Conservation (phyloP, 2,797 vertebrate species). For the Poecile montanus region DNA sequence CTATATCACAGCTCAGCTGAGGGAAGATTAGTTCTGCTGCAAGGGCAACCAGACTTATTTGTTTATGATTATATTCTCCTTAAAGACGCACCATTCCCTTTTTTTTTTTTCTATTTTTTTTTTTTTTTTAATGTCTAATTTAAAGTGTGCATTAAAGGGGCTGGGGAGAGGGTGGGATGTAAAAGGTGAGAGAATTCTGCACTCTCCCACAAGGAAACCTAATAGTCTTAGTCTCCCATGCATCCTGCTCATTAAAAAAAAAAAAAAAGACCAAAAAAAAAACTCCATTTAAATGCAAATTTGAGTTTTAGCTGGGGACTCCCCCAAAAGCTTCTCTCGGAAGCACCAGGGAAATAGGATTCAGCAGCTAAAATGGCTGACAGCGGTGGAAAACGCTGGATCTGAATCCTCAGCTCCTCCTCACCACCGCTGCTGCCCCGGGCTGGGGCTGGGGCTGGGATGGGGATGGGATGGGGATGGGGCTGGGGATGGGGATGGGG, state of each 20-base stretch:
- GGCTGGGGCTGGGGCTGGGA: too few species aligned
- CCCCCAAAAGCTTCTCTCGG: slow-evolving; percentile 71
- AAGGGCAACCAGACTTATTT: slow-evolving; percentile 81
- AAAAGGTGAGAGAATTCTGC: slow-evolving; percentile 74
- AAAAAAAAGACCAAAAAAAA: slow-evolving; percentile 31
- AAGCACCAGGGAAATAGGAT: slow-evolving; percentile 71
- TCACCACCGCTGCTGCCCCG: background rate
- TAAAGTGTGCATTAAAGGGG: slow-evolving; percentile 35
- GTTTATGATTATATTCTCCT: slow-evolving; percentile 83
- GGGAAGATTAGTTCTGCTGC: slow-evolving; percentile 83
- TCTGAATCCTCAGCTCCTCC: background rate
- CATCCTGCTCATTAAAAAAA: slow-evolving; percentile 82
- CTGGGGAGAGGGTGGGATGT: background rate
- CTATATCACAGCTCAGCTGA: slow-evolving; percentile 79
- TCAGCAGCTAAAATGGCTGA: slow-evolving; percentile 72
- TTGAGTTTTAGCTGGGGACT: slow-evolving; percentile 75
- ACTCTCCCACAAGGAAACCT: slow-evolving; percentile 79
- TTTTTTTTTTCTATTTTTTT: background rate
- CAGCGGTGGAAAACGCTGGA: background rate
- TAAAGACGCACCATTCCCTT: slow-evolving; percentile 49
- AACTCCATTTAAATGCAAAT: slow-evolving; percentile 87
- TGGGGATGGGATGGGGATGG: too few species aligned
- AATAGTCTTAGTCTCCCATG: slow-evolving; percentile 82
- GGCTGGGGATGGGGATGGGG: too few species aligned
- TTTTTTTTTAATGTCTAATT: slow-evolving; percentile 50